Conservation (phyloP, 1,140 invertebrate species). For the Leptinotarsa lineolata region DNA sequence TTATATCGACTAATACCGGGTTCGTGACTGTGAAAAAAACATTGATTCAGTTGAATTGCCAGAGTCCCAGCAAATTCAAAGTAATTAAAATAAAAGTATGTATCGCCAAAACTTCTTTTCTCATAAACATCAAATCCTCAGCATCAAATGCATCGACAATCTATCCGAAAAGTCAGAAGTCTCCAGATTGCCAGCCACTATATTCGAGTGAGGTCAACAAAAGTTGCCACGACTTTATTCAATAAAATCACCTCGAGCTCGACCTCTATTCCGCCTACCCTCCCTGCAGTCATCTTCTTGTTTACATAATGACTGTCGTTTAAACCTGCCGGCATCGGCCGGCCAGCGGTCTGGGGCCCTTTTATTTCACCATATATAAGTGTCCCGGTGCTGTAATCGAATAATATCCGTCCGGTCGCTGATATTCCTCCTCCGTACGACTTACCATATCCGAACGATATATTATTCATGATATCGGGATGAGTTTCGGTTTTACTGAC, state of each 20-base stretch:
- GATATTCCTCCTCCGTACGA: conserved; percentile 4
- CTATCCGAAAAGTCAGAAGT: too few relatives aligned
- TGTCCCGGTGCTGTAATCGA: conserved; percentile 18
- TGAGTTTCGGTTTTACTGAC: conserved; percentile 14
- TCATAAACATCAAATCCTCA: too few relatives aligned
- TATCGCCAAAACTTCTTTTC: too few relatives aligned
- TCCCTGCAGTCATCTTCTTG: conserved; percentile 43
- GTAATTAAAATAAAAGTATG: too few relatives aligned
- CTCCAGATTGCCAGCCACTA: not conserved
- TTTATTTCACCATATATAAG: conserved; percentile 36
- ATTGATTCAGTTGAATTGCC: too few relatives aligned
- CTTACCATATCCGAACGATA: conserved; percentile 19
- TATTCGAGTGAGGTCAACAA: conserved; percentile 14
- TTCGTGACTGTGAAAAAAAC: too few relatives aligned
- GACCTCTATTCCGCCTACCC: conserved; percentile 29
- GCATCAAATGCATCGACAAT: too few relatives aligned
- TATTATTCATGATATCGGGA: conserved; percentile 16
- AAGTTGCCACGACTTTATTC: conserved; percentile 39
- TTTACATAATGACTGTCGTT: conserved; percentile 54
- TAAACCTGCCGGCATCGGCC: conserved; percentile 36
- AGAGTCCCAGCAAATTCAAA: too few relatives aligned
- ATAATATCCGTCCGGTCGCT: conserved; percentile 19
- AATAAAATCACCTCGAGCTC: conserved; percentile 47
- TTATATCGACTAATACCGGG: too few relatives aligned
- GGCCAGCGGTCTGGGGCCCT: conserved; percentile 38